A percentile compares a stretch with the other conserved stretches of the same genome.
These are phyloP conservation scores for Argentina silus DNA, from an alignment of 2,797 vertebrate genomes.

Conservation along the genomic window DNA sequence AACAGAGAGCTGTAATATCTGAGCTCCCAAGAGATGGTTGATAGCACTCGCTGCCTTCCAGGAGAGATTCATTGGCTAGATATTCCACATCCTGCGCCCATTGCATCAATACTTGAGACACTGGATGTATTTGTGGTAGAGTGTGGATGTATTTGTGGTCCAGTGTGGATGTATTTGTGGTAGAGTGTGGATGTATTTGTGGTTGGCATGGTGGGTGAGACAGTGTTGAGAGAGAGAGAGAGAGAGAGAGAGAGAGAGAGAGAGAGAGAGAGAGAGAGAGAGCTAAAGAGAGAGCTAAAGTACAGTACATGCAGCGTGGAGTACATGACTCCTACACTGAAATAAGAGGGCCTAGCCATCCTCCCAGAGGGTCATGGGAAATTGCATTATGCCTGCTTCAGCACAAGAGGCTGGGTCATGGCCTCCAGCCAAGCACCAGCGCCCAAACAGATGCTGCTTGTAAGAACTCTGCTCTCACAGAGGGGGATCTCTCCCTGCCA, in stretches of 20 bases:
- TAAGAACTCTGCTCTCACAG: conserved; percentile 49
- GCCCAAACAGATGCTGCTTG: conserved; percentile 56
- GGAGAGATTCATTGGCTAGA: conserved; percentile 45
- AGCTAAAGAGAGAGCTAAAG: neutral
- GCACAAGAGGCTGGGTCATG: conserved; percentile 48
- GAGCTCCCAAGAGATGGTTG: conserved; percentile 44
- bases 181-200: neutral
- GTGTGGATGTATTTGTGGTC: neutral
- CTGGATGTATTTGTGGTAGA: neutral
- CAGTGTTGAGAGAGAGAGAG: neutral
- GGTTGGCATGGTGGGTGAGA: neutral
- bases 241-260: neutral
- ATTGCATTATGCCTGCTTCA: conserved; percentile 57
- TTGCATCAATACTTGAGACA: conserved; percentile 21
- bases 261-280: neutral
- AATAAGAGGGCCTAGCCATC: conserved; percentile 13
- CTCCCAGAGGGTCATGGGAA: conserved; percentile 59
- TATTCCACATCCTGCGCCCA: conserved; percentile 39
- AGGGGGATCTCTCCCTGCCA: conserved; percentile 34
- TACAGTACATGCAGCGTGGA: neutral
- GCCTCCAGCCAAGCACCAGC: conserved; percentile 55
- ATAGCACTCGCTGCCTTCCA: conserved; percentile 38
- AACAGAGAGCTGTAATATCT: conserved; percentile 45
- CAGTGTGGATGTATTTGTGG: neutral
- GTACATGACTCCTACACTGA: neutral